phyloP scores from a whole-genome alignment of 2,888 invertebrate species.

The Fissipunctia ypsillon region DNA sequence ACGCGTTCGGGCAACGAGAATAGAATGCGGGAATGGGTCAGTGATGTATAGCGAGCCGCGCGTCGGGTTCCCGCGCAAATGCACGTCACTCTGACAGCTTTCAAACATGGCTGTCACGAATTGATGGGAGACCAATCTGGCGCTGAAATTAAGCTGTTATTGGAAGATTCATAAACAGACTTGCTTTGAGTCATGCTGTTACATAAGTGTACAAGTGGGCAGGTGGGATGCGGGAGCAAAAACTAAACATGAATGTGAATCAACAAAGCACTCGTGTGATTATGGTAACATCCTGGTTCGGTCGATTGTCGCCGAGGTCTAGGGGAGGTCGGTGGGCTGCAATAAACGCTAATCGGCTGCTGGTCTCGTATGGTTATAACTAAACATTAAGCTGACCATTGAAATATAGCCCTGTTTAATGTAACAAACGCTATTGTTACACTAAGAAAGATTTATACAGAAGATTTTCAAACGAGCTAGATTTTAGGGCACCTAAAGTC shows the following conservation, averaged over 20 bases:
- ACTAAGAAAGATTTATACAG: slow-evolving; percentile 23
- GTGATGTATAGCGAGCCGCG: slow-evolving; percentile 55
- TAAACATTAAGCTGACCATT: slow-evolving; percentile 27
- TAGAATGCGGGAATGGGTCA: slow-evolving; percentile 64
- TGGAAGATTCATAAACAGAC: slow-evolving; percentile 58
- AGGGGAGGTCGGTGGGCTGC: slow-evolving; percentile 28
- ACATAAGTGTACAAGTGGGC: slow-evolving; percentile 58
- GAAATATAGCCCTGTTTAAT: slow-evolving; percentile 15
- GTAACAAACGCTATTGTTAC: slow-evolving; percentile 10
- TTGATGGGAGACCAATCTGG: slow-evolving; percentile 56
- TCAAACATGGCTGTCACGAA: slow-evolving; percentile 65
- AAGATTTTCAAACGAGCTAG: slow-evolving; percentile 18
- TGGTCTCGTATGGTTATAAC: slow-evolving; percentile 13
- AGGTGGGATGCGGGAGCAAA: slow-evolving; percentile 52
- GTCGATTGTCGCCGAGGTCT: slow-evolving; percentile 22
- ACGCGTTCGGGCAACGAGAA: slow-evolving; percentile 52
- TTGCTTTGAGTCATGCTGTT: slow-evolving; percentile 60
- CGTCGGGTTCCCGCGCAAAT: slow-evolving; percentile 60
- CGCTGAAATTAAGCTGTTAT: slow-evolving; percentile 61
- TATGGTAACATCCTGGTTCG: slow-evolving; percentile 48
- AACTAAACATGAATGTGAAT: slow-evolving; percentile 48
- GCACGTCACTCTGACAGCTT: slow-evolving; percentile 64
- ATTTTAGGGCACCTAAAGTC: slow-evolving; percentile 37
- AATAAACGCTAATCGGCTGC: slow-evolving; percentile 22
- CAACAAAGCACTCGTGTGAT: slow-evolving; percentile 39